Conservation (phyloP, 2,888 invertebrate genomes). For the Lissocephala sabroskyi region DNA sequence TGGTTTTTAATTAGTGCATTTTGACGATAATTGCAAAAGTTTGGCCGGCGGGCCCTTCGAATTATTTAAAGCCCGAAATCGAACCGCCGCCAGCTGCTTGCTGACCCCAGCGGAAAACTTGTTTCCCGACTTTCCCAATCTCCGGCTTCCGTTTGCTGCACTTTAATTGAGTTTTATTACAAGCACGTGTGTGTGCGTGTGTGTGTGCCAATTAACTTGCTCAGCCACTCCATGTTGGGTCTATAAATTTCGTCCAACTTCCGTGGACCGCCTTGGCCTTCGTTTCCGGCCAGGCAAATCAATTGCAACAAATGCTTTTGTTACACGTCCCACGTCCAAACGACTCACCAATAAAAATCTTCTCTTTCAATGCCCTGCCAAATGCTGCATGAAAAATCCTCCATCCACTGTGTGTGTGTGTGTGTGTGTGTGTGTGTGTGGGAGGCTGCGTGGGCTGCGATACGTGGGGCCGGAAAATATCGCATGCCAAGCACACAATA, state of each 20-base stretch:
- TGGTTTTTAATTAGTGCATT: constrained; percentile 22
- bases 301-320: constrained; percentile 26
- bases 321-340: neutral
- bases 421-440: neutral
- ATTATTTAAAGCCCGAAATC: too few species aligned
- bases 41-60: too few species aligned
- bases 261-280: neutral
- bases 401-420: neutral
- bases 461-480: neutral
- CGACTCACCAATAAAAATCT: neutral
- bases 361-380: neutral
- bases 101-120: too few species aligned
- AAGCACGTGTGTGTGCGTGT: constrained; percentile 25
- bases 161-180: constrained; percentile 31
- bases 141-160: constrained; percentile 16
- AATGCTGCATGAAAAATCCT: constrained; percentile 3
- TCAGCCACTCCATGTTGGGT: constrained; percentile 1
- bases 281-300: constrained; percentile 18
- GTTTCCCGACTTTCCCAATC: neutral
- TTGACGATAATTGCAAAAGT: constrained; percentile 32
- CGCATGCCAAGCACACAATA: constrained; percentile 18
- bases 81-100: too few species aligned
- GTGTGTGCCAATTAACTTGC: constrained; percentile 19
- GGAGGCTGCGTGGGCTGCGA: too few species aligned
- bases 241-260: constrained; percentile 22